Percentiles rank a stretch among this genome's conserved stretches.
Evolutionary conservation across 64 coral and sea anemone species (phyloP).

Genomic region (Dendronephthya gigantea): DNA sequence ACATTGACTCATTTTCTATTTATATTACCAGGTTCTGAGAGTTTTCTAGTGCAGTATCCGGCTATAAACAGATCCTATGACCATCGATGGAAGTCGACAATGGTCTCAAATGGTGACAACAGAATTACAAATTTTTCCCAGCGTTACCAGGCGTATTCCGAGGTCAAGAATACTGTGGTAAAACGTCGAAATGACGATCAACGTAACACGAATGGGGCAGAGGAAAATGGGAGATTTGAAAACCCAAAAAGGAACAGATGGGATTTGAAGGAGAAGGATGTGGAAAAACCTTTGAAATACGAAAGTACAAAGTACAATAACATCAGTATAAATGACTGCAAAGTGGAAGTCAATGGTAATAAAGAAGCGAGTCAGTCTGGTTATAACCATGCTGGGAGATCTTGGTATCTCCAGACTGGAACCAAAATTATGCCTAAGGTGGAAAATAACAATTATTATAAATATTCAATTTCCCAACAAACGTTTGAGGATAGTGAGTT

Average conservation of each 20-base stretch:
- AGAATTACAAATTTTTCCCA: background rate
- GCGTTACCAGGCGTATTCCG: background rate
- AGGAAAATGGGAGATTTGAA: no score
- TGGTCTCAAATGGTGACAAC: background rate
- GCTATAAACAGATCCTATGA: background rate
- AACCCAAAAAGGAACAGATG: background rate
- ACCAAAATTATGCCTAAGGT: background rate
- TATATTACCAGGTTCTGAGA: background rate
- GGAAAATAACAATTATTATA: background rate
- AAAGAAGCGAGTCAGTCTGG: background rate
- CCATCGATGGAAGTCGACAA: background rate
- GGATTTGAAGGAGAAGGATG: background rate
- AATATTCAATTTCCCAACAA: background rate
- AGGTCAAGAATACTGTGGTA: background rate
- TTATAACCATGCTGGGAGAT: background rate
- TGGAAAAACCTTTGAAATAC: background rate
- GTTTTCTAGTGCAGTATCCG: background rate
- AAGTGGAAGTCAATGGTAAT: background rate
- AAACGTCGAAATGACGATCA: background rate
- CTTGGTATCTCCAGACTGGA: background rate
- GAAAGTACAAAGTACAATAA: background rate
- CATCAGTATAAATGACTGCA: background rate
- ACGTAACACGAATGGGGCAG: no score
- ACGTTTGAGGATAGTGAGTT: background rate
- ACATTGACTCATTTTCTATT: background rate